These are phyloP conservation scores for Pardalotus punctatus DNA, from an alignment of 2,113 vertebrate species.

Conservation along the genomic window DNA sequence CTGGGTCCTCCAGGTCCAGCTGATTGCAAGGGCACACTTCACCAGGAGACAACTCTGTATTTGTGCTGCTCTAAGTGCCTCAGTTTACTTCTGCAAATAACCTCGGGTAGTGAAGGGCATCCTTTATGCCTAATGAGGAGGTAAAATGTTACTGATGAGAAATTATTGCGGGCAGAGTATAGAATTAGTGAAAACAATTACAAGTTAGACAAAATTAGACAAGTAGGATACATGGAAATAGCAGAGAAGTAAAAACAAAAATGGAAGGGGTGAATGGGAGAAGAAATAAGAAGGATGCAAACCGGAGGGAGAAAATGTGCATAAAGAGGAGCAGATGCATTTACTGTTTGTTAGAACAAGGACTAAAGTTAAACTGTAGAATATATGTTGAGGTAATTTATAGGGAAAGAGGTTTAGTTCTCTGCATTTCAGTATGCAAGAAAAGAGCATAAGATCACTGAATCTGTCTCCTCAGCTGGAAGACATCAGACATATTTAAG, in stretches of 20 bases:
- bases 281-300: background rate
- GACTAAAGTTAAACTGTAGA: background rate
- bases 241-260: background rate
- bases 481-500: background rate
- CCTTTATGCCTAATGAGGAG: background rate
- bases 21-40: background rate
- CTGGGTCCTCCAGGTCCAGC: background rate
- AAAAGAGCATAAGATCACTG: background rate
- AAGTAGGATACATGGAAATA: background rate
- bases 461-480: background rate
- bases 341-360: background rate
- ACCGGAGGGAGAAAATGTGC: background rate
- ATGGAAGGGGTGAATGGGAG: background rate
- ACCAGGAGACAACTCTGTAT: background rate
- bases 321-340: background rate
- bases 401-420: background rate
- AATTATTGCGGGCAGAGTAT: background rate
- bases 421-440: background rate
- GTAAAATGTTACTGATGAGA: background rate
- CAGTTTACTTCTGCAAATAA: background rate
- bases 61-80: background rate
- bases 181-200: background rate
- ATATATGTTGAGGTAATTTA: background rate
- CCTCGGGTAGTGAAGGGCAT: background rate
- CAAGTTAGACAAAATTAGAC: background rate